phyloP scores from a whole-genome alignment of 23 tunicate genomes.

The Halocynthia aurantium region DNA sequence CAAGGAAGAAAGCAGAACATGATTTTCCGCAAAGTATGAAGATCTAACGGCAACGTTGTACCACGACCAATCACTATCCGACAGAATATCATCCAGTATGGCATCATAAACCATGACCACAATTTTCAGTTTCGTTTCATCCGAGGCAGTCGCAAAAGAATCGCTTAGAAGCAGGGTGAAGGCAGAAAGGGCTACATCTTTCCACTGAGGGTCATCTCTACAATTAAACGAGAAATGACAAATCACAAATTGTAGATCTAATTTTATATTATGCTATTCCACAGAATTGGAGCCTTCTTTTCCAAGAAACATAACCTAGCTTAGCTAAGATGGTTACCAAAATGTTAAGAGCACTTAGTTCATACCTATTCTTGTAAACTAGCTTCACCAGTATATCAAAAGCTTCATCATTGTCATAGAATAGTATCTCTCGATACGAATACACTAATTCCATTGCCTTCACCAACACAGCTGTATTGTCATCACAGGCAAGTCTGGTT shows the following conservation, averaged over 20 bases:
- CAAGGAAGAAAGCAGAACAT: background rate
- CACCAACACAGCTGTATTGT: background rate
- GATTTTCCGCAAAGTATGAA: background rate
- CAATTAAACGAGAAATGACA: background rate
- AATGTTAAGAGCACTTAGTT: too few species aligned
- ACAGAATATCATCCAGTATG: background rate
- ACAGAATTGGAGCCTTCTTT: background rate
- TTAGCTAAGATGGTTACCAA: too few species aligned
- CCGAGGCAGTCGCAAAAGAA: background rate
- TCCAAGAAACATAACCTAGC: too few species aligned
- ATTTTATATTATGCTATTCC: background rate
- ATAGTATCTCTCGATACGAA: background rate
- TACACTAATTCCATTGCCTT: background rate
- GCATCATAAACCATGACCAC: background rate
- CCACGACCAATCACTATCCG: background rate
- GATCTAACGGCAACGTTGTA: background rate
- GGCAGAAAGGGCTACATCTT: background rate
- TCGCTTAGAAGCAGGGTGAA: background rate
- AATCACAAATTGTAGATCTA: too few species aligned
- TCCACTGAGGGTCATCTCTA: background rate
- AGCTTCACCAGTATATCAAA: background rate
- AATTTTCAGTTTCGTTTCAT: background rate
- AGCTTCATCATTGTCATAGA: slow-evolving; percentile 3
- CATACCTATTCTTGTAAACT: background rate
- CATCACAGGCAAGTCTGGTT: slow-evolving; percentile 1